Percentiles rank a stretch among this genome's conserved stretches.
These are phyloP conservation scores for Ametastegia equiseti DNA, from an alignment of 2,888 invertebrate species.

Conservation along the genomic window DNA sequence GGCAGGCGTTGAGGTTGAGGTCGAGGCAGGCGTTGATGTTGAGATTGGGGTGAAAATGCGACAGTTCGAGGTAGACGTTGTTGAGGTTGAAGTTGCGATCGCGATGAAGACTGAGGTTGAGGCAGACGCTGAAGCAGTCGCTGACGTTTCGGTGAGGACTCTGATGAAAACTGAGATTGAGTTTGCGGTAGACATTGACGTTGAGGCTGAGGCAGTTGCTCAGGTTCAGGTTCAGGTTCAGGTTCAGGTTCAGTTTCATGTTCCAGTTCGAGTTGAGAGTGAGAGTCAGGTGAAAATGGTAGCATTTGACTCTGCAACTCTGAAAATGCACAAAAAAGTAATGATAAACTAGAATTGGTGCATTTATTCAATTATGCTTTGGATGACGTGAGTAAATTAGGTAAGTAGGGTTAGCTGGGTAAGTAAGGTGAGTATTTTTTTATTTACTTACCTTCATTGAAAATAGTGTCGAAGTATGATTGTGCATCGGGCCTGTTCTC, in stretches of 20 bases:
- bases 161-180: neutral
- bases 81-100: too few species aligned
- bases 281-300: neutral
- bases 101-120: neutral
- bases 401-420: neutral
- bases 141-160: neutral
- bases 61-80: too few species aligned
- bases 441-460: neutral
- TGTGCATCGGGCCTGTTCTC: neutral
- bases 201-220: neutral
- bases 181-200: neutral
- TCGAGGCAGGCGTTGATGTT: neutral
- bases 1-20: neutral
- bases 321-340: neutral
- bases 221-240: neutral
- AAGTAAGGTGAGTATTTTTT: neutral
- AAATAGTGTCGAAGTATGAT: neutral
- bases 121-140: neutral
- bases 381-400: neutral
- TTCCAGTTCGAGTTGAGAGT: neutral
- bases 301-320: neutral
- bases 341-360: neutral
- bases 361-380: neutral
- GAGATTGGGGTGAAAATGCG: neutral
- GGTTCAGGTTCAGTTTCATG: neutral